These are phyloP conservation scores for Actinernus sp. DNA, from an alignment of 92 coral and sea anemone genomes.

Conservation along the genomic window DNA sequence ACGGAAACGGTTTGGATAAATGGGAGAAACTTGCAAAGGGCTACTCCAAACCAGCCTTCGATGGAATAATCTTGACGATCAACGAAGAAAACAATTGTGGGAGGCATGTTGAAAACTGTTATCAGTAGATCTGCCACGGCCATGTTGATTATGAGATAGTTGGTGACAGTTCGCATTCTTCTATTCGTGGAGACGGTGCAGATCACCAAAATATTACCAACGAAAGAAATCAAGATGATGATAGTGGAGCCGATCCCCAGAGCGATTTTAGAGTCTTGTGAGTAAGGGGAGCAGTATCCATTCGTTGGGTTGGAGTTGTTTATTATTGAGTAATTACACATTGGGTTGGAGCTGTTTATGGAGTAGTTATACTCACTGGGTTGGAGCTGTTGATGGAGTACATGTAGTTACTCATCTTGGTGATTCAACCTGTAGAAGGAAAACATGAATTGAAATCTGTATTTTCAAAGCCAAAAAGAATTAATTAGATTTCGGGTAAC, in stretches of 20 bases:
- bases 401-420: too few relatives aligned
- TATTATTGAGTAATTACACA: too few relatives aligned
- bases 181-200: constrained; percentile 69
- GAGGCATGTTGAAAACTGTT: constrained; percentile 75
- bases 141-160: constrained; percentile 87
- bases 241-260: constrained; percentile 45
- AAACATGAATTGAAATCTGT: too few relatives aligned
- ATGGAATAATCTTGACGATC: constrained; percentile 30
- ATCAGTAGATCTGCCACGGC: constrained; percentile 79
- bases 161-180: constrained; percentile 85
- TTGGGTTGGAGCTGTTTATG: too few relatives aligned
- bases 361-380: too few relatives aligned
- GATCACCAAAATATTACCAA: constrained; percentile 80
- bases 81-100: constrained; percentile 27
- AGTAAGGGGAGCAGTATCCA: too few relatives aligned
- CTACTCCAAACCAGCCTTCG: constrained; percentile 38
- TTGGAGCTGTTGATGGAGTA: too few relatives aligned
- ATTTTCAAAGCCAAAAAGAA: too few relatives aligned
- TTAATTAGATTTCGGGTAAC: too few relatives aligned
- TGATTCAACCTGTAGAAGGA: too few relatives aligned
- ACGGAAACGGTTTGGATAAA: constrained; percentile 74
- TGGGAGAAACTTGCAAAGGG: constrained; percentile 69
- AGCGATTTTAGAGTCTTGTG: constrained; percentile 1
- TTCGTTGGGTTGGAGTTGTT: constrained; percentile 2
- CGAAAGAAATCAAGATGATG: constrained; percentile 50